A percentile compares a stretch with the other conserved stretches of the same genome.
These are phyloP conservation scores for Zingel zingel DNA, from an alignment of 2,113 vertebrate genomes.

Conservation along the genomic window DNA sequence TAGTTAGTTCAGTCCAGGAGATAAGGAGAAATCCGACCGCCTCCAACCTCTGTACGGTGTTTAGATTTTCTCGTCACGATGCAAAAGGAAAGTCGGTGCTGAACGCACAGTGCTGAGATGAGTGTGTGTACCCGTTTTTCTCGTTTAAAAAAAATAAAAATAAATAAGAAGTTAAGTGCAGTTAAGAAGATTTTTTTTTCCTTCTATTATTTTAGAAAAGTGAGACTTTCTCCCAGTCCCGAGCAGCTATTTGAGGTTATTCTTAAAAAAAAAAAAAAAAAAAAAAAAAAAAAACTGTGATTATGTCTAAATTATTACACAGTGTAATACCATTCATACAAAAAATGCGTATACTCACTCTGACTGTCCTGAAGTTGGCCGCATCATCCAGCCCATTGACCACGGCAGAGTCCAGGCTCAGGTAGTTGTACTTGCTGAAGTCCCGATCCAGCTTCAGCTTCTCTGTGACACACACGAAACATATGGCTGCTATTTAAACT, in stretches of 20 bases:
- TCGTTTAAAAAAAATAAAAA: too few relatives aligned
- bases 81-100: not conserved
- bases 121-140: not conserved
- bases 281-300: not conserved
- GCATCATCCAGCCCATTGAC: constrained; percentile 96
- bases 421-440: constrained; percentile 97
- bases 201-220: not conserved
- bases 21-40: constrained; percentile 37
- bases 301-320: not conserved
- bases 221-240: not conserved
- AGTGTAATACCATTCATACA: not conserved
- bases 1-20: not conserved
- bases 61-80: constrained; percentile 13
- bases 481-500: constrained; percentile 19
- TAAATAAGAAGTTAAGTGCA: too few relatives aligned
- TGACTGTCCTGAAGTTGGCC: constrained; percentile 93
- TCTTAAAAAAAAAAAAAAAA: not conserved
- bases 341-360: constrained; percentile 81
- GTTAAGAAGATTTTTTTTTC: too few relatives aligned
- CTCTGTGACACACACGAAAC: constrained; percentile 81
- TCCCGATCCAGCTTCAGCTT: constrained; percentile 93
- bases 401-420: constrained; percentile 93
- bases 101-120: not conserved
- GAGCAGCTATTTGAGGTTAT: not conserved
- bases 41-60: constrained; percentile 21